These are phyloP conservation scores for Scolopax mira DNA, from an alignment of 2,113 vertebrate genomes.

Conservation along the genomic window DNA sequence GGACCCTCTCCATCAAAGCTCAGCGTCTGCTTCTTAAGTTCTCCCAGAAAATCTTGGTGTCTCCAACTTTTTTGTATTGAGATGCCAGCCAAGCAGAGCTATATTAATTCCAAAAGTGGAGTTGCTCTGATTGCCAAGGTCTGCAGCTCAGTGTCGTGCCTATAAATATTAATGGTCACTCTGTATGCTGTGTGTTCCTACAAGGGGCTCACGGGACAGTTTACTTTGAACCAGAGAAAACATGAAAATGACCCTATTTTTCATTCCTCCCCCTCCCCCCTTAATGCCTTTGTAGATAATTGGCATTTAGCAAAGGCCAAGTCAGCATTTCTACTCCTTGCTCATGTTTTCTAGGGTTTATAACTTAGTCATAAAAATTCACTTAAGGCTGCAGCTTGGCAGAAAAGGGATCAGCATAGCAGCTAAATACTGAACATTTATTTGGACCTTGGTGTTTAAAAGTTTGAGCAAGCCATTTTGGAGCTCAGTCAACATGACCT, in stretches of 20 bases:
- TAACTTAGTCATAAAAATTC: conserved; percentile 62
- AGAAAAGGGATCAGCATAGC: neutral
- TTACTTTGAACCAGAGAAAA: conserved; percentile 54
- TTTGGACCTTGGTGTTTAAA: neutral
- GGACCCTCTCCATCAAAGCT: neutral
- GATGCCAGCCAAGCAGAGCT: neutral
- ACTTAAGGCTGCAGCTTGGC: conserved; percentile 42
- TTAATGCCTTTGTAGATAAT: conserved; percentile 57
- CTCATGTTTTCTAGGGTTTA: conserved; percentile 41
- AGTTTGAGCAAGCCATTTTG: neutral
- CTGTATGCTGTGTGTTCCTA: neutral
- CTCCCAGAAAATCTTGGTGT: neutral
- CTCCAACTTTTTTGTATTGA: neutral
- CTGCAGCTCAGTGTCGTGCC: neutral
- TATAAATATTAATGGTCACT: conserved; percentile 60
- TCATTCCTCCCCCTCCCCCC: neutral
- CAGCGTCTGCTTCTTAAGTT: neutral
- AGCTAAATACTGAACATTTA: conserved; percentile 1
- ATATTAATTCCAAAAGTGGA: conserved; percentile 11
- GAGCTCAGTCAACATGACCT: conserved; percentile 17
- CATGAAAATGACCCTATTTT: conserved; percentile 50
- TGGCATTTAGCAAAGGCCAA: conserved; percentile 53
- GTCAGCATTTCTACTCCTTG: conserved; percentile 52
- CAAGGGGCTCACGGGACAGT: conserved; percentile 11
- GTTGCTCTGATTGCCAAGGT: conserved; percentile 39